Conservation (phyloP, 2,888 invertebrate genomes). For the Ennomos quercinarius region DNA sequence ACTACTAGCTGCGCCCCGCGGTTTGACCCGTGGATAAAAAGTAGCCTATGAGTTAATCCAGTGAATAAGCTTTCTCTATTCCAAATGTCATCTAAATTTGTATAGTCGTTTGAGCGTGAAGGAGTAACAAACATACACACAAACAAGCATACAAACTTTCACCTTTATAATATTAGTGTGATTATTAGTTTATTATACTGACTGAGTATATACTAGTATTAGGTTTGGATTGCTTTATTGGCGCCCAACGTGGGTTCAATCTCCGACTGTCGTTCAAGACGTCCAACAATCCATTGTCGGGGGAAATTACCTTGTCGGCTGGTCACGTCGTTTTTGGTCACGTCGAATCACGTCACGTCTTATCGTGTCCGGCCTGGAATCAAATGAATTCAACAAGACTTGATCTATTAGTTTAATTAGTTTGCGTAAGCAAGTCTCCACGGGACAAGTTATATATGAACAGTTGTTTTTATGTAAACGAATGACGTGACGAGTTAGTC, state of each 20-base stretch:
- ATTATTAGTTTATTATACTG: too few species aligned
- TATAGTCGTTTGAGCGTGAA: too few species aligned
- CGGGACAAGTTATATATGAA: background rate
- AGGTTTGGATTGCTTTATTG: slow-evolving; percentile 19
- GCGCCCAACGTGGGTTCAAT: slow-evolving; percentile 46
- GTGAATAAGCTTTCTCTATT: too few species aligned
- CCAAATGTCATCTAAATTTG: too few species aligned
- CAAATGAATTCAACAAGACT: slow-evolving; percentile 41
- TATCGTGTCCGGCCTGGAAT: slow-evolving; percentile 30
- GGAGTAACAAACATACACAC: too few species aligned
- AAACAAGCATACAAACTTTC: too few species aligned
- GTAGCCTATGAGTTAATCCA: too few species aligned
- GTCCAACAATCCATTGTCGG: slow-evolving; percentile 49
- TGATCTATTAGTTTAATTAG: slow-evolving; percentile 44
- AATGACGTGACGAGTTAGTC: too few species aligned
- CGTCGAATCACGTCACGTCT: slow-evolving; percentile 32
- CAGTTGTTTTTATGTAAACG: too few species aligned
- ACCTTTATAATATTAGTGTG: too few species aligned
- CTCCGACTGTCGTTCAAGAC: slow-evolving; percentile 39
- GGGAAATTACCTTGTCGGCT: slow-evolving; percentile 57
- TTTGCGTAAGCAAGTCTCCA: slow-evolving; percentile 2
- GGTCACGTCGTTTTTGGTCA: slow-evolving; percentile 47
- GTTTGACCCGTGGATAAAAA: too few species aligned
- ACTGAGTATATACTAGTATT: background rate
- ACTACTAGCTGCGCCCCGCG: too few species aligned